Base-by-base conservation (phyloP, 1,140 invertebrate species). In the Schlechtendalia chinensis region DNA sequence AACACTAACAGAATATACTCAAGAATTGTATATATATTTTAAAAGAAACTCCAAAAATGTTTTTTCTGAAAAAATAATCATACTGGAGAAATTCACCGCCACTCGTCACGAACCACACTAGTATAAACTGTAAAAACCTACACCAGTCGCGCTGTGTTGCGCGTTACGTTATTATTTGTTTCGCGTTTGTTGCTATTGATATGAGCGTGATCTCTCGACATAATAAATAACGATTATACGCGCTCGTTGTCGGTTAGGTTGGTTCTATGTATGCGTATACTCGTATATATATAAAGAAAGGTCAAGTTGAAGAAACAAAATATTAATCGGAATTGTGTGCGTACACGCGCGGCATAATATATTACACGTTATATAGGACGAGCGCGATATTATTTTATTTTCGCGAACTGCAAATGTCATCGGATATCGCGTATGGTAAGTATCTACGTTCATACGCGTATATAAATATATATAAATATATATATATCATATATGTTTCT, bases 231-330 rank as follows among this genome's bases (percentile, higher is more conserved):
- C 22, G n/a, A n/a, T 8, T 8, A 56, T 67, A 47, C 45, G 19
- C 14, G n/a, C 19, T 56, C 19, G 54, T 56, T 56, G n/a, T 47
- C n/a, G 65, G 65, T 67, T n/a, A n/a, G n/a, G n/a, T n/a, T n/a
- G n/a, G n/a, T n/a, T 39, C 3, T 39, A 8, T 39, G 32, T 39
- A 8, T 39, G 32, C 8, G 32, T 39, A 8, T 39, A 8, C 8
- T 3, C 8, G 32, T 39, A 8, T 39, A 8, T 39, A 39, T 65
- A 19, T 32, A 65, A 65, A 65, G 32, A 65, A 69, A 69, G 47
- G 67, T 69, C 45, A 69, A 50, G 16, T 50, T 50, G 39, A 24
- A 27, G 39, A 69, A 69, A 69, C n/a, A 69, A 69, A 69, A 50
- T 8, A 14, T 69, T 50, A 69, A 69, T 69, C 47, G 45, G 22